These are phyloP conservation scores for Drosophila watanabei DNA, from an alignment of 1,140 invertebrate genomes.

Conservation along the genomic window DNA sequence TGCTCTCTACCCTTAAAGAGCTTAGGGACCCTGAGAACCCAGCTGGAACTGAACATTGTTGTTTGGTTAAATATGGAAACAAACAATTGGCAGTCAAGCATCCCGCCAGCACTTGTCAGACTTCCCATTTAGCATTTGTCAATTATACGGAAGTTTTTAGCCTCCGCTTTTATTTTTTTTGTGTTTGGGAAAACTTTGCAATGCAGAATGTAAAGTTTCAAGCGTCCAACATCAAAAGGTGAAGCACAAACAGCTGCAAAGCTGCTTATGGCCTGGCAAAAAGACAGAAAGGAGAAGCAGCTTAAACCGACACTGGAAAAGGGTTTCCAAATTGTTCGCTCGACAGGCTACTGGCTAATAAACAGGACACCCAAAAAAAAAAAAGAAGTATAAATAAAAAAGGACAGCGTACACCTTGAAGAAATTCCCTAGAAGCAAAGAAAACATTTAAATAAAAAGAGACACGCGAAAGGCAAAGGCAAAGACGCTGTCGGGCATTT, in stretches of 20 bases:
- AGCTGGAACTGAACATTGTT: constrained; percentile 11
- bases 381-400: constrained; percentile 23
- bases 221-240: constrained; percentile 47
- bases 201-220: constrained; percentile 33
- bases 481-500: constrained; percentile 70
- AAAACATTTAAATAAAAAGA: constrained; percentile 33
- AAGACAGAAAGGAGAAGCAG: constrained; percentile 6
- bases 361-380: constrained; percentile 40
- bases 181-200: constrained; percentile 34
- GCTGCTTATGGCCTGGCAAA: constrained; percentile 39
- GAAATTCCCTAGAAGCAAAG: constrained; percentile 22
- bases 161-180: constrained; percentile 12
- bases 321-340: constrained; percentile 67
- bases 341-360: constrained; percentile 66
- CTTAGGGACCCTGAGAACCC: background rate
- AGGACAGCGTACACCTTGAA: constrained; percentile 45
- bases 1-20: background rate
- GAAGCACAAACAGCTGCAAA: constrained; percentile 52
- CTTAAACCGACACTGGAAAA: constrained; percentile 54
- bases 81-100: constrained; percentile 46
- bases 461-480: constrained; percentile 22
- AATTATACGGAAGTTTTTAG: constrained; percentile 44
- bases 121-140: constrained; percentile 50
- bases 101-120: constrained; percentile 27
- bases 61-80: constrained; percentile 35